phyloP scores from a whole-genome alignment of 2,888 invertebrate genomes.

The Hemaris fuciformis region DNA sequence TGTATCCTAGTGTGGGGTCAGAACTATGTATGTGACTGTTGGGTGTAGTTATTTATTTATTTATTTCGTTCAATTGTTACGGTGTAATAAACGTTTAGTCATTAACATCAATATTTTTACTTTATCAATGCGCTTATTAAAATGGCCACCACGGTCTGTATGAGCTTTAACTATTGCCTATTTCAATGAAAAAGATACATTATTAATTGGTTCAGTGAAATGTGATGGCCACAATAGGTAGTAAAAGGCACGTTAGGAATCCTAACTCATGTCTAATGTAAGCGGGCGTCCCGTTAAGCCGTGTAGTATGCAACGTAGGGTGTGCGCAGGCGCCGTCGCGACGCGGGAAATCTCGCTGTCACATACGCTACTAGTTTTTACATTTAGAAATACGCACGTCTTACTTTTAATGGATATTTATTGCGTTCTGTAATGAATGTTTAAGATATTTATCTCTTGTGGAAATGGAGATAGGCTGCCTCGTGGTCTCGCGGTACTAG shows the following conservation, averaged over 20 bases:
- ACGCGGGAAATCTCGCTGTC: conserved; percentile 54
- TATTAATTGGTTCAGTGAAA: neutral
- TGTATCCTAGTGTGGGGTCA: no score
- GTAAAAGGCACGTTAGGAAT: neutral
- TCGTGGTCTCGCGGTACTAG: no score
- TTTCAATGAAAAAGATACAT: neutral
- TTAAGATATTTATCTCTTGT: neutral
- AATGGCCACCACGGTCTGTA: neutral
- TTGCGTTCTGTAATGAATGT: conserved; percentile 1
- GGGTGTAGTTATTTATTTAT: no score
- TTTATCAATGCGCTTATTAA: no score
- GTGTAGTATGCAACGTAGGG: conserved; percentile 17
- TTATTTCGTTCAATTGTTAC: no score
- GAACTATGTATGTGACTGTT: no score
- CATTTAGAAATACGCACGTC: neutral
- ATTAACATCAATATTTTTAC: no score
- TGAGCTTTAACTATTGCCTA: neutral
- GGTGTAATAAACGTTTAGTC: no score
- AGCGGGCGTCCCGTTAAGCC: conserved; percentile 11
- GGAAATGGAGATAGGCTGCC: neutral
- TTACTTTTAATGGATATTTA: conserved; percentile 9
- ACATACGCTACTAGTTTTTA: conserved; percentile 11
- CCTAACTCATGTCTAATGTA: conserved; percentile 9
- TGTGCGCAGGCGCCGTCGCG: conserved; percentile 43
- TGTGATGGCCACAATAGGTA: neutral